Base-by-base conservation (phyloP, 1,140 invertebrate species). In the Drosophila rhopaloa region DNA sequence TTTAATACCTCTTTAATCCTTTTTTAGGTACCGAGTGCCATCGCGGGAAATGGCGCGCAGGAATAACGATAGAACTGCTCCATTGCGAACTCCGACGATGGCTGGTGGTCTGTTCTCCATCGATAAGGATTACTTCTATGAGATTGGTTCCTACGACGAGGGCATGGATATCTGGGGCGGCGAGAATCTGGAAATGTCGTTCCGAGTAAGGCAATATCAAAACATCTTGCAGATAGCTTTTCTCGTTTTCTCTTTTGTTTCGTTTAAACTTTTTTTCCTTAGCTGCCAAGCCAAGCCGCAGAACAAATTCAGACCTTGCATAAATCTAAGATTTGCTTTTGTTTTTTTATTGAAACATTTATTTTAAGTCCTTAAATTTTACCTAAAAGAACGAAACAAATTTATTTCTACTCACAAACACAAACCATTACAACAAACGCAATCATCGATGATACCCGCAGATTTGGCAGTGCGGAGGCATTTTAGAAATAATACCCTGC, bases 141-240 rank as follows among this genome's bases (percentile, higher is more conserved):
- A 98, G 94, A 94, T 99, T 61, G 99, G 99, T 14, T 96, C 97
- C 29, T 99, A 99, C 92, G 99, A 99, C 93, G 96, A 98, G 93
- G 98, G 98, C 79, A 99, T 99, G 98, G 98, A 99, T 92, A 99
- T 99, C 78, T 99, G 98, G 99, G 99, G 98, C 35, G 99, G 98
- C 62, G 98, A 99, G 93, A 99, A 99, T 94, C 94, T 99, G 38
- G 99, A 99, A 94, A 99, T 99, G 97, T 99, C 98, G 72, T 99
- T 99, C 93, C 95, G 98, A 95, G 98, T 99, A 95, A 95, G 94
- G 93, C 67, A 68, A 78, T 61, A 41, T 76, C 60, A 62, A 9
- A 62, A 27, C 37, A 61, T 47, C 43, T 41, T 48, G 1, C 44
- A 29, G 19, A 58, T 47, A 37, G 37, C 35, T 60, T 55, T 62